Base-by-base conservation (phyloP, 2,888 invertebrate species). In the Trichopoda pennipes region DNA sequence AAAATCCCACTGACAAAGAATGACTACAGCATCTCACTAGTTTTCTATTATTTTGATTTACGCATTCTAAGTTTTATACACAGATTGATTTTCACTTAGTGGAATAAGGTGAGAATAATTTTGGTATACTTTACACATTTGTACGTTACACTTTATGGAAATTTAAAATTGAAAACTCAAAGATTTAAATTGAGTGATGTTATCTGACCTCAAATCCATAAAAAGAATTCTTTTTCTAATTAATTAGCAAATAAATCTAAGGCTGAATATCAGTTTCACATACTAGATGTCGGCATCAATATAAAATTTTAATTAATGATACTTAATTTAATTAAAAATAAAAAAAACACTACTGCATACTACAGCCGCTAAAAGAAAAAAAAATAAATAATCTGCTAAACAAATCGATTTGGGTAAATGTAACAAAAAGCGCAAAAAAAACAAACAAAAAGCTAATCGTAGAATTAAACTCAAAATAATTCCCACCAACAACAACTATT, bases 241-340 rank as follows among this genome's bases (percentile, higher is more conserved):
- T 70, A 56, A 58, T 47, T 58, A 58, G 10, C 58, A 32, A 70
- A 70, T 32, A 28, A 21, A 49, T 16, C 21, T 1, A 47, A 14
- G 16, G 10, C 35, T 32, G 16, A 49, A n/a, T 17, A 47, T 19
- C 28, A n/a, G 58, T 47, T 58, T 44, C 42, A 73, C 4, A 47
- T 55, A 55, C 6, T 44, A 55, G 1, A 35, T 47, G 28, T 47
- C 14, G 6, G 17, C 6, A 7, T 28, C 32, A 49, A 21, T 53
- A 42, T 19, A 42, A 42, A 3, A 61, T 38, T 63, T 55, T 55
- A 73, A 73, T 73, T 61, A 73, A 73, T 63, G 44, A 47, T 32
- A 63, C 28, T 63, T 63, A 55, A 55, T 55, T 32, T 55, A 38
- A 44, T 63, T 55, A 47, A n/a, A 55, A 38, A 17, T 38, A 42